Conservation (phyloP, 2,113 vertebrate genomes). For the Dolichotis patagonum region DNA sequence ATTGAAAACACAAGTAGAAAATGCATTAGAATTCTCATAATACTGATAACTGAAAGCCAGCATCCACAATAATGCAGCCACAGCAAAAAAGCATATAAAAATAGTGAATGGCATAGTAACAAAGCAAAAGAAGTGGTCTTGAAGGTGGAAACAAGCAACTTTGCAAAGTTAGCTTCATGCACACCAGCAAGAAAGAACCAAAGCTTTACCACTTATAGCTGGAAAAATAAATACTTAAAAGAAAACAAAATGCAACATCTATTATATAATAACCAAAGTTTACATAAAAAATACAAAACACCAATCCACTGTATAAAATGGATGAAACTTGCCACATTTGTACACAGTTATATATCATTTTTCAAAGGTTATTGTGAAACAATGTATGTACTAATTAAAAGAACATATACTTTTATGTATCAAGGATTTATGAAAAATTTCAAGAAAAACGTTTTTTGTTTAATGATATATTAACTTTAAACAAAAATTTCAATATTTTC, state of each 20-base stretch:
- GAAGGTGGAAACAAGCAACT: slow-evolving; percentile 80
- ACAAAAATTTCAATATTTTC: slow-evolving; percentile 49
- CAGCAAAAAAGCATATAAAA: slow-evolving; percentile 85
- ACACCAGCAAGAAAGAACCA: slow-evolving; percentile 84
- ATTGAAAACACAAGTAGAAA: slow-evolving; percentile 60
- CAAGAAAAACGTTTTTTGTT: slow-evolving; percentile 29
- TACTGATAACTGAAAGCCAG: slow-evolving; percentile 82
- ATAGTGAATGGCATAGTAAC: slow-evolving; percentile 81
- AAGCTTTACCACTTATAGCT: slow-evolving; percentile 81
- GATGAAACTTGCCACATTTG: slow-evolving; percentile 47
- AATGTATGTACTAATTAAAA: slow-evolving; percentile 1
- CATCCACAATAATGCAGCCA: slow-evolving; percentile 86
- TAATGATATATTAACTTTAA: slow-evolving; percentile 45
- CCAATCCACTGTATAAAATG: slow-evolving; percentile 34
- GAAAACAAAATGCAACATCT: slow-evolving; percentile 73
- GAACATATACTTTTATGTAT: slow-evolving; percentile 41
- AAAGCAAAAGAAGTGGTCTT: slow-evolving; percentile 83
- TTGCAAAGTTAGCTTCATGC: slow-evolving; percentile 88
- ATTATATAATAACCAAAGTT: slow-evolving; percentile 43
- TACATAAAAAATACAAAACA: slow-evolving; percentile 53
- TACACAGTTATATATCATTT: slow-evolving; percentile 46
- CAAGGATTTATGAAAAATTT: slow-evolving; percentile 9
- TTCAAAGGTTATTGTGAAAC: slow-evolving; percentile 22
- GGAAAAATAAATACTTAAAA: slow-evolving; percentile 79
- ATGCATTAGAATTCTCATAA: slow-evolving; percentile 69